Percentiles rank a stretch among this genome's conserved stretches.
Evolutionary conservation across 1,140 invertebrate genomes (phyloP).

Genomic region (Homarus americanus): DNA sequence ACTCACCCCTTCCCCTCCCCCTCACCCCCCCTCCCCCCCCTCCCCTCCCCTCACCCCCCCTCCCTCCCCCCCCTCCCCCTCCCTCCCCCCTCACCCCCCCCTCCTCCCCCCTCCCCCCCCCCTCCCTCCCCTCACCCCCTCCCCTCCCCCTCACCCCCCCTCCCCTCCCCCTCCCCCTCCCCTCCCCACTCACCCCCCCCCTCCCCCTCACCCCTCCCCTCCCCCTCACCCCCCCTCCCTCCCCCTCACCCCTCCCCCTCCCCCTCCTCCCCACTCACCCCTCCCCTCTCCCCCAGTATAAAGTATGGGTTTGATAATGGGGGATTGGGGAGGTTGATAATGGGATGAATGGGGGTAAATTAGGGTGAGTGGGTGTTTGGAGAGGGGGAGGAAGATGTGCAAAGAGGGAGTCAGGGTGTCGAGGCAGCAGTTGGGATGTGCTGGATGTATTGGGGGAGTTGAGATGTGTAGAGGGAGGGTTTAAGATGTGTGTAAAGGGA

Average conservation of each 20-base stretch:
- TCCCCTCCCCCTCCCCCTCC: background rate
- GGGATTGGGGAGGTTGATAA: too few species aligned
- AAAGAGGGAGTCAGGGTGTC: too few species aligned
- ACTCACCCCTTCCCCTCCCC: background rate
- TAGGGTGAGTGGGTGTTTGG: too few species aligned
- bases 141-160: background rate
- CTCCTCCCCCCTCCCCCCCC: background rate
- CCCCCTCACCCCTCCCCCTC: background rate
- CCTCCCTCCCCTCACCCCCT: background rate
- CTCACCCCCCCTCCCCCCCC: background rate
- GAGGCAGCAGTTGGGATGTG: too few species aligned
- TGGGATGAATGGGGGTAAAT: too few species aligned
- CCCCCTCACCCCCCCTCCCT: background rate
- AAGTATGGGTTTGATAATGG: too few species aligned
- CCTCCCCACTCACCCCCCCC: background rate
- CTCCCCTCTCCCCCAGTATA: background rate
- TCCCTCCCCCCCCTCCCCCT: background rate
- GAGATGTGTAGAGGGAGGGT: too few species aligned
- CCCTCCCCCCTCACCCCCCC: background rate
- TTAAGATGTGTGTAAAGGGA: too few species aligned
- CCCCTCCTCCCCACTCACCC: background rate
- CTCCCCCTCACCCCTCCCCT: background rate
- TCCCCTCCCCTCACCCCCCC: background rate
- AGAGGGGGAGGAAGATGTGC: too few species aligned
- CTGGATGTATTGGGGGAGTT: too few species aligned